Base-by-base conservation (phyloP, 2,113 vertebrate species). In the Siniperca knerii region DNA sequence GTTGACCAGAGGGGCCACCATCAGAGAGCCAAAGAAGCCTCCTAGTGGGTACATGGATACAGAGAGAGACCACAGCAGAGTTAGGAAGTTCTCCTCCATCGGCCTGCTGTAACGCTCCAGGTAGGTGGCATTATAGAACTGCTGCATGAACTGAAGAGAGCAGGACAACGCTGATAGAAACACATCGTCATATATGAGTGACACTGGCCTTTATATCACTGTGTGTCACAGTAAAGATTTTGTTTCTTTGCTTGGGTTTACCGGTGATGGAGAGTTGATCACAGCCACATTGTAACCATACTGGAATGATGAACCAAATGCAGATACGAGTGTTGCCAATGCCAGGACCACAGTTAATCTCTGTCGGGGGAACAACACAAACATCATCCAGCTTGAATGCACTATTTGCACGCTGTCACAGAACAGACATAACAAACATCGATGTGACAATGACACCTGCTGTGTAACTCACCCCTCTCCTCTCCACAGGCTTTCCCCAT, bases 291-390 rank as follows among this genome's bases (percentile, higher is more conserved):
- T 99, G 90, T 99, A 99, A 6, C 98, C 98, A 0, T 99, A 99
- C 91, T 99, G 98, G 95, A 99, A 99, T 13, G 98, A 99, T 0
- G 98, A 99, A 21, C 98, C 98, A n/a, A 99, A 98, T 0, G 96
- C 92, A 1, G 97, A 95, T 3, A 97, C 72, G 67, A 99, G 93
- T 0, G 97, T 93, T 0, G 96, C 96, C 81, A 97, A 46, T 0
- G 75, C 94, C 1, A 99, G 96, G 9, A 94, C 33, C 0, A 84
- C 2, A 0, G 98, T 98, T 80, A 98, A 83, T 83, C 79, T 96
- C 98, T 99, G 95, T 0, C 10, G 64, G 16, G 82, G 62, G n/a
- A 85, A 87, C 55, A 66, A 77, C 65, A 61, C 8, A 77, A 75
- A 72, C 25, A 57, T 0, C 75, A 77, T 75, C 37, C 23, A 79